These are phyloP conservation scores for Acrobasis repandana DNA, from an alignment of 2,888 invertebrate species.

Conservation along the genomic window DNA sequence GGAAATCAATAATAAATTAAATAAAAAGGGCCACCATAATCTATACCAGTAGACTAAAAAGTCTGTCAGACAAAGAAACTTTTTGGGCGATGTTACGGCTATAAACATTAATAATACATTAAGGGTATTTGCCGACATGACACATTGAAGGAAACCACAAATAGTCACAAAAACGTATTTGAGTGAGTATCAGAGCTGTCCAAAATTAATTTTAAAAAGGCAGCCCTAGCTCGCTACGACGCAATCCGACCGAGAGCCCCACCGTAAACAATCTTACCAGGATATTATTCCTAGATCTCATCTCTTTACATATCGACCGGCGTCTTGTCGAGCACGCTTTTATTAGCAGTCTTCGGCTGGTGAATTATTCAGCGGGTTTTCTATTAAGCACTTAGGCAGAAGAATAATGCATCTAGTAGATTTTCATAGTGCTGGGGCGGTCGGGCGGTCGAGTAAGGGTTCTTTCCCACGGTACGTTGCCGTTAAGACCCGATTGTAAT, in stretches of 20 bases:
- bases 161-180: neutral
- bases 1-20: neutral
- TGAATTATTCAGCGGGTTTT: conserved; percentile 74
- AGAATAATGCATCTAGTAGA: conserved; percentile 72
- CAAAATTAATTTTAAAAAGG: neutral
- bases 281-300: conserved; percentile 73
- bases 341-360: conserved; percentile 66
- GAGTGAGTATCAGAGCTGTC: neutral
- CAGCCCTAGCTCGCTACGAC: conserved; percentile 43
- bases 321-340: conserved; percentile 70
- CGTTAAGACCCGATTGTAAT: too few relatives aligned
- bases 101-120: too few relatives aligned
- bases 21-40: neutral
- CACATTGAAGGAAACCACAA: too few relatives aligned
- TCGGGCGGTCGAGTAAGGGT: conserved; percentile 39
- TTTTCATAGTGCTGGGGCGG: conserved; percentile 59
- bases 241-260: conserved; percentile 58
- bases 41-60: neutral
- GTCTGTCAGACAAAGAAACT: neutral
- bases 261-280: conserved; percentile 58
- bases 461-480: neutral
- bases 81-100: too few relatives aligned
- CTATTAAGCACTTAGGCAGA: conserved; percentile 71
- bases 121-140: too few relatives aligned
- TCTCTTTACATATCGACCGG: conserved; percentile 71